A percentile compares a stretch with the other conserved stretches of the same genome.
phyloP scores from a whole-genome alignment of 1,140 invertebrate species.

The Diploscapter pachys region DNA sequence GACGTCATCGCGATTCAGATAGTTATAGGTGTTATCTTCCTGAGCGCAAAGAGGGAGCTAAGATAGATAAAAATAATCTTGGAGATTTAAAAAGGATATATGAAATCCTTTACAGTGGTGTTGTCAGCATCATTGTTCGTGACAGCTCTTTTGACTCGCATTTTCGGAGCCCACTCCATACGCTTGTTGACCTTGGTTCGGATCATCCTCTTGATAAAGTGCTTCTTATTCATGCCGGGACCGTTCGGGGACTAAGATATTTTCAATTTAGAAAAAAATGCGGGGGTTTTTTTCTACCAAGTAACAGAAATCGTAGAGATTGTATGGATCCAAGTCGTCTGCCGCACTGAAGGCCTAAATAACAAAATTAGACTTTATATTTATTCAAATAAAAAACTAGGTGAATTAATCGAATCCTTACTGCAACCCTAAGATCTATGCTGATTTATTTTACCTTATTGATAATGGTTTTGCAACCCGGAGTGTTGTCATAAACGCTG shows the following conservation, averaged over 20 bases:
- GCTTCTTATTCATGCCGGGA: slow-evolving; percentile 13
- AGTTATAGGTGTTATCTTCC: slow-evolving; percentile 15
- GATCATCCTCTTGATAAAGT: slow-evolving; percentile 15
- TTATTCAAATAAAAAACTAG: too few species aligned
- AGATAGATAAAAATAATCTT: too few species aligned
- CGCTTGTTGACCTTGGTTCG: neutral
- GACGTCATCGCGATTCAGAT: slow-evolving; percentile 36
- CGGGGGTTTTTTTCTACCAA: neutral
- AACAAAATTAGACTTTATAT: slow-evolving; percentile 50
- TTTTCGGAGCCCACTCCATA: neutral
- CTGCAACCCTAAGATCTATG: neutral
- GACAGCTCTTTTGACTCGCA: slow-evolving; percentile 1
- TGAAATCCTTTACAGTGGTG: neutral
- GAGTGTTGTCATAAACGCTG: slow-evolving; percentile 4
- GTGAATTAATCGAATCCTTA: neutral
- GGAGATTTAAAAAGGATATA: neutral
- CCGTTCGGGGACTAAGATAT: neutral
- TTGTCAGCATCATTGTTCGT: neutral
- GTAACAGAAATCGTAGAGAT: slow-evolving; percentile 28
- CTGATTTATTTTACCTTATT: neutral
- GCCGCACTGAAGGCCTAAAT: slow-evolving; percentile 17
- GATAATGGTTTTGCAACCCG: slow-evolving; percentile 38
- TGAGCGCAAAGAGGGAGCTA: slow-evolving; percentile 25
- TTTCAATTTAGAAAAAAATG: too few species aligned
- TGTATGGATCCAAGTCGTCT: slow-evolving; percentile 20